Conservation (phyloP, 2,797 vertebrate species). For the Decapterus maruadsi region DNA sequence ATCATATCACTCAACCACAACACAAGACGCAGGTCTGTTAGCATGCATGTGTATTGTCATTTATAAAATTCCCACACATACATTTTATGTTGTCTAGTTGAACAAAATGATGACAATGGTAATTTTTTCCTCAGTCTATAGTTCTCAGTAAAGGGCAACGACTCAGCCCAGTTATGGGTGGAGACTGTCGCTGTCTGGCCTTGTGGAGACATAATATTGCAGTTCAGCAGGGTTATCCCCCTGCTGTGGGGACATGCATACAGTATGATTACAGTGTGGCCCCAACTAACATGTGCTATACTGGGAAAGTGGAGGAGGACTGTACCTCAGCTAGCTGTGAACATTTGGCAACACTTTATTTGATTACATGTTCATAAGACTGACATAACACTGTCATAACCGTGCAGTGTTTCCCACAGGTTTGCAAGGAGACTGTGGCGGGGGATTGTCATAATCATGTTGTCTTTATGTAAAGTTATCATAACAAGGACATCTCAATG, state of each 20-base stretch:
- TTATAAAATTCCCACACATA: too few species aligned
- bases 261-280: conserved; percentile 48
- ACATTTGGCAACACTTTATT: neutral
- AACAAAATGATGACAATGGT: neutral
- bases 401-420: too few species aligned
- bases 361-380: too few species aligned
- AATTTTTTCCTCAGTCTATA: neutral
- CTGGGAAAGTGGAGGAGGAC: conserved; percentile 11
- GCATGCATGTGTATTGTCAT: too few species aligned
- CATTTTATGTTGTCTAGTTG: neutral
- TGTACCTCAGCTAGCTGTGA: conserved; percentile 25
- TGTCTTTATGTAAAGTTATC: too few species aligned
- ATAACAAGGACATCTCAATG: too few species aligned
- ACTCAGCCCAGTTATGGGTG: conserved; percentile 31
- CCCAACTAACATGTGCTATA: conserved; percentile 22
- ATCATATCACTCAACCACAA: too few species aligned
- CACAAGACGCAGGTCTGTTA: too few species aligned
- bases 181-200: conserved; percentile 26
- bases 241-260: conserved; percentile 43
- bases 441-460: too few species aligned
- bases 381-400: too few species aligned
- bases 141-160: conserved; percentile 11
- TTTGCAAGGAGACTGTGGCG: too few species aligned
- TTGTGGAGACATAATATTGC: conserved; percentile 39
- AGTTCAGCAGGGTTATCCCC: conserved; percentile 56